These are phyloP conservation scores for Xylocopa sonorina DNA, from an alignment of 1,140 invertebrate species.

Conservation along the genomic window DNA sequence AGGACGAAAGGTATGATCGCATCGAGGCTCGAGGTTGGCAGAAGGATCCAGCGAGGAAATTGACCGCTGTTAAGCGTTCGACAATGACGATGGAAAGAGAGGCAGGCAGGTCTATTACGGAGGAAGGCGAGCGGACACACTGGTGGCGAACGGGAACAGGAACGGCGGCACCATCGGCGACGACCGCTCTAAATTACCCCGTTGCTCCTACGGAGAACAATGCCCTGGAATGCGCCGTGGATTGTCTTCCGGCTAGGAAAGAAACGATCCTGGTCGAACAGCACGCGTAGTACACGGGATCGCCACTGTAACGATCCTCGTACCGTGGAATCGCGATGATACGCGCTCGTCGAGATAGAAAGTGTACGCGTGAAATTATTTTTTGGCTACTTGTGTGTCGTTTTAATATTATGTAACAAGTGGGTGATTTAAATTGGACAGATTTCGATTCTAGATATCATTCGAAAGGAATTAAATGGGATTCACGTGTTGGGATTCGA, in stretches of 20 bases:
- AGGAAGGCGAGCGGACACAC: constrained; percentile 21
- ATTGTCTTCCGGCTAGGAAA: constrained; percentile 45
- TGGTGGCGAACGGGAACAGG: constrained; percentile 19
- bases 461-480: too few species aligned
- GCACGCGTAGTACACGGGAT: neutral
- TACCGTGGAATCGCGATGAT: neutral
- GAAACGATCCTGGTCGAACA: constrained; percentile 18
- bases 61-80: constrained; percentile 33
- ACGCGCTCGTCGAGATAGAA: neutral
- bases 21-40: neutral
- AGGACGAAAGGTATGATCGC: neutral
- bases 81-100: constrained; percentile 18
- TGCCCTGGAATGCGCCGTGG: constrained; percentile 32
- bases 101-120: constrained; percentile 35
- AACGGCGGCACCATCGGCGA: constrained; percentile 25
- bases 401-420: too few species aligned
- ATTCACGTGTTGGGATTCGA: too few species aligned
- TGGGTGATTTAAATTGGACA: too few species aligned
- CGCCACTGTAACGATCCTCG: neutral
- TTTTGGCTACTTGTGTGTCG: neutral
- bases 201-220: constrained; percentile 43
- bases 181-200: constrained; percentile 44
- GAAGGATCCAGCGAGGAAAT: constrained; percentile 39
- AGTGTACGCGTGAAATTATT: neutral
- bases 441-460: too few species aligned